Conservation (phyloP, 1,140 invertebrate genomes). For the Philopotamus ludificatus region DNA sequence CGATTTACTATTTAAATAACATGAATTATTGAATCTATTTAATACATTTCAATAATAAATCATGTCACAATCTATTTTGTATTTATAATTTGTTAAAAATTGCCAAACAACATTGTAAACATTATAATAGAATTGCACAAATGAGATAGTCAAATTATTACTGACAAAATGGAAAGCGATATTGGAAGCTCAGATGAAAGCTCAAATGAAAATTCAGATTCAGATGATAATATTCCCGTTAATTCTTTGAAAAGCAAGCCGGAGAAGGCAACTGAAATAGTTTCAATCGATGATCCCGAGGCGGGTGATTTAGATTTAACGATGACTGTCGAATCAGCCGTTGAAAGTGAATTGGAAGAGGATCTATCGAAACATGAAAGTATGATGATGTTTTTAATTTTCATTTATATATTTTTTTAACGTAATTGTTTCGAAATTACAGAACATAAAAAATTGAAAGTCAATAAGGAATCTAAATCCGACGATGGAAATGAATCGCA, state of each 20-base stretch:
- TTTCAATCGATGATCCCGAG: slow-evolving; percentile 4
- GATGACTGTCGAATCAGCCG: slow-evolving; percentile 37
- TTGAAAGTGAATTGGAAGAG: slow-evolving; percentile 5
- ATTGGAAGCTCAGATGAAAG: slow-evolving; percentile 4
- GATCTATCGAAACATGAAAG: background rate
- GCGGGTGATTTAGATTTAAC: slow-evolving; percentile 24
- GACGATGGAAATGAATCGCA: background rate
- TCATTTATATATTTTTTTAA: background rate
- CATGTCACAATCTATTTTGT: no score
- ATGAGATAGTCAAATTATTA: no score
- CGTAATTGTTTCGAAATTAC: background rate
- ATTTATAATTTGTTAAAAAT: no score
- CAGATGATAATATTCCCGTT: slow-evolving; percentile 32
- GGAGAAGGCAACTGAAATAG: slow-evolving; percentile 10
- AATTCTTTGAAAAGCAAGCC: slow-evolving; percentile 14
- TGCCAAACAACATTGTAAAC: no score
- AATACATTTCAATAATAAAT: no score
- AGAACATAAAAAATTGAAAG: slow-evolving; percentile 11
- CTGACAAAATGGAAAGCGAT: no score
- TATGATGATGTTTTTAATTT: background rate
- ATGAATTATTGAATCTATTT: no score
- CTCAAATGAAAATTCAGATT: background rate
- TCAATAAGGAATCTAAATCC: slow-evolving; percentile 5
- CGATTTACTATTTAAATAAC: no score
- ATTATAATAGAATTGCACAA: no score